phyloP scores from a whole-genome alignment of 1,140 invertebrate genomes.

The Phymastichus coffea region DNA sequence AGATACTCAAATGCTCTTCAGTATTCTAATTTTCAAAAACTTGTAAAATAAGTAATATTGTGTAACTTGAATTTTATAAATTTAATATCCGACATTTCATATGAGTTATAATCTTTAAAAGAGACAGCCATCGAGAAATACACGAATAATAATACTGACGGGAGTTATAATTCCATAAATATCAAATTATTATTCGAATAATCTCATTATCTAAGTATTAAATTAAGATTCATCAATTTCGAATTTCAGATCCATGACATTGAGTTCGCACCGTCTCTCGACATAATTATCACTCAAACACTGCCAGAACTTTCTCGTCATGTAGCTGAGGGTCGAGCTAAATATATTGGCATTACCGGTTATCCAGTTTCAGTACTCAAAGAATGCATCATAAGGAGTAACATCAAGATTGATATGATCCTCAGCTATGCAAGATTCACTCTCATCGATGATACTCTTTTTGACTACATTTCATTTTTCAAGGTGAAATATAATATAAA shows the following conservation, averaged over 20 bases:
- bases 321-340: constrained; percentile 74
- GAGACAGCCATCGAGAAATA: not conserved
- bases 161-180: no score
- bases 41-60: no score
- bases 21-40: no score
- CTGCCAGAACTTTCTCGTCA: constrained; percentile 76
- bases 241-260: constrained; percentile 81
- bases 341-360: constrained; percentile 83
- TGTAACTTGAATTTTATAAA: no score
- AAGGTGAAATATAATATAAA: constrained; percentile 57
- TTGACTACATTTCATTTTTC: constrained; percentile 74
- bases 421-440: constrained; percentile 79
- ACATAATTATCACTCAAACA: constrained; percentile 82
- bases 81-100: no score
- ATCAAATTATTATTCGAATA: not conserved
- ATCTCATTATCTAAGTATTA: not conserved
- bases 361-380: constrained; percentile 79
- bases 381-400: constrained; percentile 69
- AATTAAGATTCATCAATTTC: not conserved
- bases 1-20: no score
- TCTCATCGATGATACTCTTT: constrained; percentile 75
- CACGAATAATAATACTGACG: no score
- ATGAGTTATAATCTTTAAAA: not conserved
- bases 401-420: constrained; percentile 70
- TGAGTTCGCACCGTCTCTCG: constrained; percentile 79